These are phyloP conservation scores for Stenopsyche tienmushanensis DNA, from an alignment of 1,140 invertebrate genomes.

Conservation along the genomic window DNA sequence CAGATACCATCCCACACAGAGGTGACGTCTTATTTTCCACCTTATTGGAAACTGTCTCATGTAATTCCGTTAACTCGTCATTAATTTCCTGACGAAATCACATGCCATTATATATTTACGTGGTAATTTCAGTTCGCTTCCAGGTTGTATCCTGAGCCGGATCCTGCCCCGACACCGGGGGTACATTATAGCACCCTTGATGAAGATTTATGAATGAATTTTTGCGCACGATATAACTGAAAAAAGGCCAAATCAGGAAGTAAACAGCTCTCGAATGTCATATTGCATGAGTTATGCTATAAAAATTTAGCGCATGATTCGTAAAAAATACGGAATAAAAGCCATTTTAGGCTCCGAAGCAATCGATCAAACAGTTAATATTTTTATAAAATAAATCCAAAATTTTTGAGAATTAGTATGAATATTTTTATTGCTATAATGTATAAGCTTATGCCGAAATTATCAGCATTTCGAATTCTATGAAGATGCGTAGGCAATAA, in stretches of 20 bases:
- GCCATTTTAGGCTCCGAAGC: no score
- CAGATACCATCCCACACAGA: not conserved
- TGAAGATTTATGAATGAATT: conserved; percentile 20
- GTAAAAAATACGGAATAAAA: not conserved
- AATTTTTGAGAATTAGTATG: no score
- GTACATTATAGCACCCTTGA: conserved; percentile 9
- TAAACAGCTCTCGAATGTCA: conserved; percentile 4
- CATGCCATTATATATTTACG: not conserved
- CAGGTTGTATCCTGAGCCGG: not conserved
- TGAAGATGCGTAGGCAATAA: no score
- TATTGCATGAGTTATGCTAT: conserved; percentile 10
- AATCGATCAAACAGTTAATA: no score
- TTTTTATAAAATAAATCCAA: no score
- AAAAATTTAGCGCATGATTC: not conserved
- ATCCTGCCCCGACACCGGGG: not conserved
- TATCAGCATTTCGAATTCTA: no score
- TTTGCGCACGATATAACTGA: not conserved
- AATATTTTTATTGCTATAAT: no score
- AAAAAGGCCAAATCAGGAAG: conserved; percentile 7
- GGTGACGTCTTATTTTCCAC: not conserved
- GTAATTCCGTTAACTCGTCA: not conserved
- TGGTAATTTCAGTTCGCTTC: not conserved
- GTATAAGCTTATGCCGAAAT: no score
- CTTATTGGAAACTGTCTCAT: not conserved
- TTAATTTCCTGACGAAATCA: conserved; percentile 1